Percentiles rank a stretch among this genome's conserved stretches.
These are phyloP conservation scores for Macrophya alboannulata DNA, from an alignment of 2,888 invertebrate genomes.

Conservation along the genomic window DNA sequence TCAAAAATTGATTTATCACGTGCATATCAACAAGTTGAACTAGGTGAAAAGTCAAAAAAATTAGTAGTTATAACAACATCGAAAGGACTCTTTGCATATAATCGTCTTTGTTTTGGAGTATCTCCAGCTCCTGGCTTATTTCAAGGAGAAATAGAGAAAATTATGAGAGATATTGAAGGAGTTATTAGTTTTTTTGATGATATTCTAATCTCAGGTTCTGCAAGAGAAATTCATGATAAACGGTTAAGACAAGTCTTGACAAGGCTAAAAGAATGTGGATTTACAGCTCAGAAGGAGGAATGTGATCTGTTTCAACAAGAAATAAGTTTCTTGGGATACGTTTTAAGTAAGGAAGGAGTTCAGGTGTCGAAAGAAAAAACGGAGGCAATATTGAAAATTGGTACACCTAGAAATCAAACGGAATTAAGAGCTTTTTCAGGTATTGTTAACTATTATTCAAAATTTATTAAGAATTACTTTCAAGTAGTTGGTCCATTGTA, in stretches of 20 bases:
- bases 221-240: conserved; percentile 60
- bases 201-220: conserved; percentile 65
- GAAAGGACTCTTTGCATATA: conserved; percentile 71
- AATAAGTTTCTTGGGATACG: conserved; percentile 59
- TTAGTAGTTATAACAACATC: conserved; percentile 67
- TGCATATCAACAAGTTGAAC: conserved; percentile 53
- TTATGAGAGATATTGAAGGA: too few species aligned
- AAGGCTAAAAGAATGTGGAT: conserved; percentile 60
- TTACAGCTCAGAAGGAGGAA: conserved; percentile 67
- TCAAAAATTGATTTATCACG: conserved; percentile 69
- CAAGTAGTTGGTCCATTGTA: conserved; percentile 55
- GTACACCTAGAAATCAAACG: conserved; percentile 44
- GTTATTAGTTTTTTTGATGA: conserved; percentile 73
- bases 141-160: too few species aligned
- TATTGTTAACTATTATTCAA: conserved; percentile 59
- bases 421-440: conserved; percentile 57
- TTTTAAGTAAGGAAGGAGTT: conserved; percentile 53
- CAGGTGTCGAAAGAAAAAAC: conserved; percentile 42
- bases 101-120: conserved; percentile 71
- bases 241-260: conserved; percentile 60
- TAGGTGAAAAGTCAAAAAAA: conserved; percentile 51
- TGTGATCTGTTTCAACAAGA: conserved; percentile 62
- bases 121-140: conserved; percentile 73
- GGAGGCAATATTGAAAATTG: conserved; percentile 52
- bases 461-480: conserved; percentile 56